phyloP scores from a whole-genome alignment of 2,888 invertebrate species.

The Drosophila cracens region DNA sequence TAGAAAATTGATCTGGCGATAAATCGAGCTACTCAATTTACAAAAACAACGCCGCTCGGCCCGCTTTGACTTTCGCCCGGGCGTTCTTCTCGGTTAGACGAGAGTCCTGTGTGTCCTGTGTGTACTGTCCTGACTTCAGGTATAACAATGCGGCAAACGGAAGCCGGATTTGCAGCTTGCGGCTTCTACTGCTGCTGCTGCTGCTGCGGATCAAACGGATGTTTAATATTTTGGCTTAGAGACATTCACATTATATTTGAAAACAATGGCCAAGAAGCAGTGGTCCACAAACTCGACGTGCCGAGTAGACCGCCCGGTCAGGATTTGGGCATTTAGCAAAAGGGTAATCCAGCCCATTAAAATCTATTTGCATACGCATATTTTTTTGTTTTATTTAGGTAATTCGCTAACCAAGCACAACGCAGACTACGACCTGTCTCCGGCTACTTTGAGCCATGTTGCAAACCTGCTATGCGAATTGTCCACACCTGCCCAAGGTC shows the following conservation, averaged over 20 bases:
- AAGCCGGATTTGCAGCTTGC: slow-evolving; percentile 70
- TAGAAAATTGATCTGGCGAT: slow-evolving; percentile 78
- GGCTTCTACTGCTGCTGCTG: slow-evolving; percentile 13
- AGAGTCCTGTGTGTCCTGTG: slow-evolving; percentile 9
- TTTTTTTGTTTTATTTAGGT: slow-evolving; percentile 83
- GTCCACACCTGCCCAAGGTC: slow-evolving; percentile 52
- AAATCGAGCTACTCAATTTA: slow-evolving; percentile 76
- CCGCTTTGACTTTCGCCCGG: slow-evolving; percentile 74
- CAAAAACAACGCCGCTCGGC: slow-evolving; percentile 63
- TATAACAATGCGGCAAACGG: slow-evolving; percentile 66
- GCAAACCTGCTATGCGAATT: slow-evolving; percentile 43
- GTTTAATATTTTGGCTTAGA: slow-evolving; percentile 83
- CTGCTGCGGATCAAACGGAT: slow-evolving; percentile 67
- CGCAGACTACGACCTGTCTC: slow-evolving; percentile 19
- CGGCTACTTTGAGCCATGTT: slow-evolving; percentile 43
- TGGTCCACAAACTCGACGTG: slow-evolving; percentile 3
- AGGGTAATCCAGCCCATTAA: slow-evolving; percentile 83
- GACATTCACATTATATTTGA: slow-evolving; percentile 82
- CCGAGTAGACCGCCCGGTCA: slow-evolving; percentile 48
- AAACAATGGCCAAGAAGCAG: slow-evolving; percentile 62
- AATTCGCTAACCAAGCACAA: slow-evolving; percentile 76
- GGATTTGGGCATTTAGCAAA: slow-evolving; percentile 74
- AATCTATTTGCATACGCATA: slow-evolving; percentile 82
- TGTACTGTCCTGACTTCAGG: slow-evolving; percentile 58
- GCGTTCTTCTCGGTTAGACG: slow-evolving; percentile 7